Evolutionary conservation across 2,797 vertebrate genomes (phyloP).

Genomic region (Dicrostonyx torquatus): DNA sequence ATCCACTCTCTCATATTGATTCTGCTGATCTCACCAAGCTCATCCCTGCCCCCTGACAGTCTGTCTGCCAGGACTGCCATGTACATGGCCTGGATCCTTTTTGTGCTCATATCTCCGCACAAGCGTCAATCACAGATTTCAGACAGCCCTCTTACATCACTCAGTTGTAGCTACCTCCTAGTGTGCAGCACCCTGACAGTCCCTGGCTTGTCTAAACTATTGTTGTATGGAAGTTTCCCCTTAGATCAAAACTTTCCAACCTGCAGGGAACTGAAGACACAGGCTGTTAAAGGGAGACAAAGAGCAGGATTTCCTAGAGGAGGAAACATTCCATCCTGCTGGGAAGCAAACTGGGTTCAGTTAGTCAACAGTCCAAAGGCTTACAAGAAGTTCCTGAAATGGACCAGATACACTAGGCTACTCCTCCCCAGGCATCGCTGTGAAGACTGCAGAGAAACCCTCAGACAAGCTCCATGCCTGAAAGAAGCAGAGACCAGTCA

Average conservation of each 20-base stretch:
- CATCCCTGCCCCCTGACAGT: background rate
- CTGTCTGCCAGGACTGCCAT: background rate
- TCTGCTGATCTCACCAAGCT: background rate
- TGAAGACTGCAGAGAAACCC: background rate
- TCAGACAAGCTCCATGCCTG: background rate
- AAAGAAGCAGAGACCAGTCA: background rate
- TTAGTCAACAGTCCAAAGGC: background rate
- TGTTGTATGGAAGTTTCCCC: background rate
- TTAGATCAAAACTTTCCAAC: background rate
- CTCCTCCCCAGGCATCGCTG: background rate
- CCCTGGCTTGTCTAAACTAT: background rate
- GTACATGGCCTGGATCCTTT: background rate
- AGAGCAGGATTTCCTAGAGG: background rate
- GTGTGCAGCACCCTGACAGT: background rate
- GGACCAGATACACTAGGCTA: background rate
- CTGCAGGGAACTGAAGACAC: background rate
- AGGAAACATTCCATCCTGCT: background rate
- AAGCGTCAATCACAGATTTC: background rate
- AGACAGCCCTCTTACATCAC: background rate
- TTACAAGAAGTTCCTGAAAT: background rate
- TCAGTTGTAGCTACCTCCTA: background rate
- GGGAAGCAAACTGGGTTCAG: background rate
- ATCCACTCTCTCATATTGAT: background rate
- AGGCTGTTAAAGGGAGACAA: background rate
- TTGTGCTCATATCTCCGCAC: background rate